Evolutionary conservation across 1,140 invertebrate species (phyloP).

Genomic region (Goniozus legneri): DNA sequence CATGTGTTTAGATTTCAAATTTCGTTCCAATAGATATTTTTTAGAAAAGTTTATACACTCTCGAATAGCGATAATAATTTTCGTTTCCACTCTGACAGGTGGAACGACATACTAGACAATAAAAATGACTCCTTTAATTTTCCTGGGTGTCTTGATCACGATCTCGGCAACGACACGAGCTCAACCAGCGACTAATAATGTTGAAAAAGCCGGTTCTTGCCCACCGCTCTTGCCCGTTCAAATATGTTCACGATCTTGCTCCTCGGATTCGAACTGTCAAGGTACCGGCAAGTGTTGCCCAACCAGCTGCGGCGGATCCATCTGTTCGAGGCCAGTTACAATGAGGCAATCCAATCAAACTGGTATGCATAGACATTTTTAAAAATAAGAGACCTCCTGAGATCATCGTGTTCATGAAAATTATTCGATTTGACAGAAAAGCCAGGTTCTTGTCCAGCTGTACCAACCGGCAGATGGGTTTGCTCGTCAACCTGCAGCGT

Average conservation of each 20-base stretch:
- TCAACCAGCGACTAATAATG: too few relatives aligned
- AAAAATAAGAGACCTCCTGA: slow-evolving; percentile 6
- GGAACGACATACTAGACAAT: too few relatives aligned
- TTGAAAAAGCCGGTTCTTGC: slow-evolving; percentile 39
- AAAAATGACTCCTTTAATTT: too few relatives aligned
- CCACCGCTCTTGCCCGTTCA: slow-evolving; percentile 39
- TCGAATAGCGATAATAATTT: too few relatives aligned
- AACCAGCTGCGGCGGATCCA: slow-evolving; percentile 55
- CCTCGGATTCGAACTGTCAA: slow-evolving; percentile 36
- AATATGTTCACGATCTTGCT: slow-evolving; percentile 39
- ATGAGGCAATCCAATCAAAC: slow-evolving; percentile 19
- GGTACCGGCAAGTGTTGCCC: slow-evolving; percentile 53
- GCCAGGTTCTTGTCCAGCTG: slow-evolving; percentile 54
- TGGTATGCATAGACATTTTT: slow-evolving; percentile 15
- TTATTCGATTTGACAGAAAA: slow-evolving; percentile 54
- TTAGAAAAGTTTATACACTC: too few relatives aligned
- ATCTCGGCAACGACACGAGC: too few relatives aligned
- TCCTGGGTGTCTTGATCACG: too few relatives aligned
- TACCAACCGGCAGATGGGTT: slow-evolving; percentile 58
- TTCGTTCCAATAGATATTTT: too few relatives aligned
- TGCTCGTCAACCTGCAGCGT: slow-evolving; percentile 58
- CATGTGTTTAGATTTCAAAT: too few relatives aligned
- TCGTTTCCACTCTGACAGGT: too few relatives aligned
- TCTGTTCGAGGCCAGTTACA: slow-evolving; percentile 56
- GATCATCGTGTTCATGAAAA: too few relatives aligned